Evolutionary conservation across 2,888 invertebrate species (phyloP).

Genomic region (Temnothorax rugatulus): DNA sequence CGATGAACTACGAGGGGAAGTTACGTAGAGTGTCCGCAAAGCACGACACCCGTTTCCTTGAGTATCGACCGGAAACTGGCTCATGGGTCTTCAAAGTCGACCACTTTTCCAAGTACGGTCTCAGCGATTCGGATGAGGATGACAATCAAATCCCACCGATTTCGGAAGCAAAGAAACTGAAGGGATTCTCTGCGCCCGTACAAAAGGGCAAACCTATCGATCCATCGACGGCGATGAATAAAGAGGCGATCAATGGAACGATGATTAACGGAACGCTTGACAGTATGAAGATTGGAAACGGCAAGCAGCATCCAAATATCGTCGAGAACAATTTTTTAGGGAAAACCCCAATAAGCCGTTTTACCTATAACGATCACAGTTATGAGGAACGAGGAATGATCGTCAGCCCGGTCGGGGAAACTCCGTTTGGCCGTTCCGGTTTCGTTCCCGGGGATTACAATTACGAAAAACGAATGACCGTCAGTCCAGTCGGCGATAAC

Average conservation of each 20-base stretch:
- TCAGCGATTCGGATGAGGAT: conserved; percentile 96
- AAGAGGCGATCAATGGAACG: conserved; percentile 44
- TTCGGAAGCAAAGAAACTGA: conserved; percentile 74
- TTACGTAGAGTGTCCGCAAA: conserved; percentile 94
- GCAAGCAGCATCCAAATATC: conserved; percentile 40
- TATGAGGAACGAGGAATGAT: conserved; percentile 28
- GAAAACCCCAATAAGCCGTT: neutral
- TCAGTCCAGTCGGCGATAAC: conserved; percentile 89
- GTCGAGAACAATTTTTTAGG: neutral
- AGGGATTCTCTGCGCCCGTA: conserved; percentile 19
- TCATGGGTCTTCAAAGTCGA: conserved; percentile 99
- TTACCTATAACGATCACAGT: neutral
- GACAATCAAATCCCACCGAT: conserved; percentile 87
- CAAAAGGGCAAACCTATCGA: conserved; percentile 54
- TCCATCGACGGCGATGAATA: neutral
- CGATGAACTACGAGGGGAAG: conserved; percentile 95
- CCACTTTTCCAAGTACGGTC: conserved; percentile 97
- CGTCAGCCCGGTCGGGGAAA: neutral
- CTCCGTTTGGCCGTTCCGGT: neutral
- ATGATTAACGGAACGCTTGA: neutral
- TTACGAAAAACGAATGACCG: conserved; percentile 79
- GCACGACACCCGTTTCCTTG: conserved; percentile 96
- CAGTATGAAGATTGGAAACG: conserved; percentile 29
- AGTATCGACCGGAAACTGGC: conserved; percentile 97
- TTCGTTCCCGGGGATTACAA: conserved; percentile 23